Evolutionary conservation across 1,140 invertebrate species (phyloP).

Genomic region (Drosophila ogumai): DNA sequence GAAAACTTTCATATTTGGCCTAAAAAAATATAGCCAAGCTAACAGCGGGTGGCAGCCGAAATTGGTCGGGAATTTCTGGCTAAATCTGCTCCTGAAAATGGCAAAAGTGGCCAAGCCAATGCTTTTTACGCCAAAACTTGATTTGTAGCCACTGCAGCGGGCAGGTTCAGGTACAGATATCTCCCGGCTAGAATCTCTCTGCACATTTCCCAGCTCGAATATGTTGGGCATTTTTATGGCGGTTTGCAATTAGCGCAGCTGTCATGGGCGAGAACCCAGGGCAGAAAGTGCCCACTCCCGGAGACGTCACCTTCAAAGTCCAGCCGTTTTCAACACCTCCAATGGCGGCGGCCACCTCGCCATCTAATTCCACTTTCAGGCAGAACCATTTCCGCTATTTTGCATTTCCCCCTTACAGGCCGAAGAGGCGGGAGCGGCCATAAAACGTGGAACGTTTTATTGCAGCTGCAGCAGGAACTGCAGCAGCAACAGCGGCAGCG

Average conservation of each 20-base stretch:
- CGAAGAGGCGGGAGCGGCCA: constrained; percentile 32
- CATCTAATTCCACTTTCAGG: constrained; percentile 54
- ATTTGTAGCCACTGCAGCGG: constrained; percentile 26
- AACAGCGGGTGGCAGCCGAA: constrained; percentile 6
- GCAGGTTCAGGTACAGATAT: constrained; percentile 8
- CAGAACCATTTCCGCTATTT: constrained; percentile 78
- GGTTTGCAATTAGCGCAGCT: constrained; percentile 73
- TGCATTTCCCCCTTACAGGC: constrained; percentile 51
- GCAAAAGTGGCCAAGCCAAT: background rate
- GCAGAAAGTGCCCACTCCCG: constrained; percentile 30
- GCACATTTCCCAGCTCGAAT: constrained; percentile 35
- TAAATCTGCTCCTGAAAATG: constrained; percentile 30
- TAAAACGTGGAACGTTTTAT: constrained; percentile 60
- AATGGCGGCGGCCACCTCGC: constrained; percentile 43
- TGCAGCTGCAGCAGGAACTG: constrained; percentile 37
- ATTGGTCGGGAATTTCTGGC: constrained; percentile 14
- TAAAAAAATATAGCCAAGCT: constrained; percentile 7
- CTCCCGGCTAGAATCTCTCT: constrained; percentile 15
- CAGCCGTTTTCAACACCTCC: constrained; percentile 73
- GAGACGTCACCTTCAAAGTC: constrained; percentile 35
- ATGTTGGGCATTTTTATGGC: constrained; percentile 74
- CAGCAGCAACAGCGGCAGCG: constrained; percentile 14
- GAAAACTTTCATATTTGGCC: constrained; percentile 9
- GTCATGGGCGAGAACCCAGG: constrained; percentile 42
- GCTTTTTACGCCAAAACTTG: constrained; percentile 25